These are phyloP conservation scores for Villa cingulata DNA, from an alignment of 2,888 invertebrate species.

Conservation along the genomic window DNA sequence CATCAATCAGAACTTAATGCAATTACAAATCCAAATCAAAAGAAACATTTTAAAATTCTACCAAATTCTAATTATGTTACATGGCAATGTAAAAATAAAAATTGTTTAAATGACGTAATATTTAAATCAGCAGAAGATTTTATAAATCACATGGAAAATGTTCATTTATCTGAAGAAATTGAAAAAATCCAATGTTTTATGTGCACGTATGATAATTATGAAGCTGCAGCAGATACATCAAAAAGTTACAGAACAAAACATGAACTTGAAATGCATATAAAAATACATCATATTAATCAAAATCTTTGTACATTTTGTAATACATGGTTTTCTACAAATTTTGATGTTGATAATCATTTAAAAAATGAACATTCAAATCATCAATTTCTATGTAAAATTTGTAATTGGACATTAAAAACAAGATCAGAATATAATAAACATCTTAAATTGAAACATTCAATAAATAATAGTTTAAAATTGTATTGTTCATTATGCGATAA, in stretches of 20 bases:
- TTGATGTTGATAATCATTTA: conserved; percentile 13
- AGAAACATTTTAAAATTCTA: background rate
- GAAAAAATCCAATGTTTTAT: conserved; percentile 11
- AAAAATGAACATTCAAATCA: conserved; percentile 10
- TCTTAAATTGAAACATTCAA: conserved; percentile 1
- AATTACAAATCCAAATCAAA: background rate
- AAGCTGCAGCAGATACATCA: no score
- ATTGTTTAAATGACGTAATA: background rate
- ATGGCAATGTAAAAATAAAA: background rate
- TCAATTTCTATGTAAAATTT: conserved; percentile 16
- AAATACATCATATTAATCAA: conserved; percentile 7
- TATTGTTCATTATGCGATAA: background rate
- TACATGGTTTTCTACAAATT: conserved; percentile 11
- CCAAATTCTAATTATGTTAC: background rate
- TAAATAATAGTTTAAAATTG: background rate
- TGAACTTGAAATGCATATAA: conserved; percentile 15
- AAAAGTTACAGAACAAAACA: conserved; percentile 16
- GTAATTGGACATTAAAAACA: conserved; percentile 11
- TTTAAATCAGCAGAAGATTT: background rate
- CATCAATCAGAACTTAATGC: background rate
- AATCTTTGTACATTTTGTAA: conserved; percentile 18
- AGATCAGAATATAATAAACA: background rate
- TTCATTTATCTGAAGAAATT: background rate
- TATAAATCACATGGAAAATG: background rate
- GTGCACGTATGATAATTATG: conserved; percentile 12